Conservation (phyloP, 2,797 vertebrate species). For the Neosilurus hyrtlii region DNA sequence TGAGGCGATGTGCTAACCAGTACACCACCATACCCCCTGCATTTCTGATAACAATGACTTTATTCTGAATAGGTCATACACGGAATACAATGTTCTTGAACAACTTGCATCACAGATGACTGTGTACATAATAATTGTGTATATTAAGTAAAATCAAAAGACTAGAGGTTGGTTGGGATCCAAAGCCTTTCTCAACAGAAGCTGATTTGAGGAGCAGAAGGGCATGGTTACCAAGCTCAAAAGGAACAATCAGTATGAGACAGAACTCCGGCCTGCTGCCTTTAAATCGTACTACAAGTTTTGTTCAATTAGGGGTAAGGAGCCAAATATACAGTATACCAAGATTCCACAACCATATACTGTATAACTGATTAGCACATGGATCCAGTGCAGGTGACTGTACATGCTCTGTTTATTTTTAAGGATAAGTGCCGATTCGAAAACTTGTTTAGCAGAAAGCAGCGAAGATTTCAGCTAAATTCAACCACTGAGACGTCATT, state of each 20-base stretch:
- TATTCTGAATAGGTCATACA: background rate
- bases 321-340: background rate
- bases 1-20: too few species aligned
- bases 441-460: background rate
- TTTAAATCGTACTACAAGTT: slow-evolving; percentile 41
- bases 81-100: background rate
- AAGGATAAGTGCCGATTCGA: slow-evolving; percentile 41
- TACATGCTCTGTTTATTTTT: slow-evolving; percentile 9
- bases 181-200: slow-evolving; percentile 62
- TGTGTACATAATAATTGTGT: background rate
- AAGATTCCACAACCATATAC: background rate
- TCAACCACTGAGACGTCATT: background rate
- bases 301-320: slow-evolving; percentile 52
- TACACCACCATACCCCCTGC: too few species aligned
- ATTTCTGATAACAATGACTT: background rate
- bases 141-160: background rate
- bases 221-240: slow-evolving; percentile 69
- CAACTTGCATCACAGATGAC: background rate
- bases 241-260: slow-evolving; percentile 41
- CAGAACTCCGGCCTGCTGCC: slow-evolving; percentile 41
- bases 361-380: background rate
- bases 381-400: background rate
- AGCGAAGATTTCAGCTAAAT: background rate
- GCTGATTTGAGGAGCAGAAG: slow-evolving; percentile 68
- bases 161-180: background rate